Evolutionary conservation across 2,113 vertebrate species (phyloP).

Genomic region (Cnemophilus loriae): DNA sequence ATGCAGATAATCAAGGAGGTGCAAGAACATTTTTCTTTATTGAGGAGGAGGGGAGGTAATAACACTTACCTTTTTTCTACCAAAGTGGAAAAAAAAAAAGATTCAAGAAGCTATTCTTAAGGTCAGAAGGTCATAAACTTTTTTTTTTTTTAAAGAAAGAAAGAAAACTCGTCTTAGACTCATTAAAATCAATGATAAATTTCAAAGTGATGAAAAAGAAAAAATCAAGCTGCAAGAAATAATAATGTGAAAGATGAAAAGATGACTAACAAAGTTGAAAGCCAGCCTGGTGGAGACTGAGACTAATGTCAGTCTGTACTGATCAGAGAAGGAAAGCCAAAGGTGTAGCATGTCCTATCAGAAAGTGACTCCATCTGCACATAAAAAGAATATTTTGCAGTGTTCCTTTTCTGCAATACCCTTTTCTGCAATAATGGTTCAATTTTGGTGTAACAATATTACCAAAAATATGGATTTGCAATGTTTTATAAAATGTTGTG

Average conservation of each 20-base stretch:
- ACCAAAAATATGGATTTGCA: neutral
- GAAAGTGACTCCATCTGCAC: neutral
- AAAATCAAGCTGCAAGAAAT: neutral
- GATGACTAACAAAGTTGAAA: neutral
- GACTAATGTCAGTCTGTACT: neutral
- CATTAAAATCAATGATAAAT: neutral
- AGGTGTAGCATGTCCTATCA: neutral
- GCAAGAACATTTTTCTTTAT: neutral
- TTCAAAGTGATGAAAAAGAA: neutral
- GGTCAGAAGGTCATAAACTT: neutral
- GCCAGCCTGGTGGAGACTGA: neutral
- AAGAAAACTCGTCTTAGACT: neutral
- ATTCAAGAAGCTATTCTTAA: neutral
- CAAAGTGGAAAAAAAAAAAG: neutral
- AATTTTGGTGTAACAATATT: neutral
- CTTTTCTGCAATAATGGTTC: neutral
- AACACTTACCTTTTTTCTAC: neutral
- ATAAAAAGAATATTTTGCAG: neutral
- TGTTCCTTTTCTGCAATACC: neutral
- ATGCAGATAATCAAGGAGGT: neutral
- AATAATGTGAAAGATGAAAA: neutral
- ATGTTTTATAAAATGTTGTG: neutral
- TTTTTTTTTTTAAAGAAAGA: neutral
- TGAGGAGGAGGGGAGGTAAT: fast-evolving
- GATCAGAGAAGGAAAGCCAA: neutral